Base-by-base conservation (phyloP, 1,140 invertebrate species). In the Panagrolaimus sp. region DNA sequence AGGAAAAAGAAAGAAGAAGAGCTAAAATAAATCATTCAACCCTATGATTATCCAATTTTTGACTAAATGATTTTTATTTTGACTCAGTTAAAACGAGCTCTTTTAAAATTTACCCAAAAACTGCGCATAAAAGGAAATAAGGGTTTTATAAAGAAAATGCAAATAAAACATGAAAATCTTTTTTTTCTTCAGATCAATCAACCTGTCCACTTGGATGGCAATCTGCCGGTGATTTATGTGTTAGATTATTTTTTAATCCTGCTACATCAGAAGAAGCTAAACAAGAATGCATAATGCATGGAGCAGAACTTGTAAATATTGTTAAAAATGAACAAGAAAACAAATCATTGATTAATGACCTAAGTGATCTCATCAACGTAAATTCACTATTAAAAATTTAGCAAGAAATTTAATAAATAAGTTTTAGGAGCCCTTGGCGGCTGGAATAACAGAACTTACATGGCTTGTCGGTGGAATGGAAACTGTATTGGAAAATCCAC, bases 161-260 rank as follows among this genome's bases (percentile, higher is more conserved):
- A n/a, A n/a, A n/a, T n/a, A n/a, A 48, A 48, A n/a, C 20, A 14
- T 23, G 47, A 14, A 48, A 2, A n/a, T 9, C 9, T 4, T 4
- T 5, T n/a, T 65, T 65, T 65, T 46, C 1, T 61, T n/a, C n/a
- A 69, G 67, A 69, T 69, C 67, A 69, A 69, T 69, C 65, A 62
- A 42, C n/a, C 9, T 70, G 68, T 47, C 68, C 68, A 14, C n/a
- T 25, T 9, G 68, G 68, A 11, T 70, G 68, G 68, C n/a, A 20
- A 62, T n/a, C 44, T n/a, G 64, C 53, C 27, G 53, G 45, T n/a
- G 65, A 70, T 44, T 11, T 20, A 23, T 70, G 68, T 44, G 64
- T 70, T 42, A 14, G 65, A 7, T 42, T 70, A 45, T 66, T 67
- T 16, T 51, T 38, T 13, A 44, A 27, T n/a, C 45, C 65, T 16